These are phyloP conservation scores for Aplocera efformata DNA, from an alignment of 2,888 invertebrate genomes.

Conservation along the genomic window DNA sequence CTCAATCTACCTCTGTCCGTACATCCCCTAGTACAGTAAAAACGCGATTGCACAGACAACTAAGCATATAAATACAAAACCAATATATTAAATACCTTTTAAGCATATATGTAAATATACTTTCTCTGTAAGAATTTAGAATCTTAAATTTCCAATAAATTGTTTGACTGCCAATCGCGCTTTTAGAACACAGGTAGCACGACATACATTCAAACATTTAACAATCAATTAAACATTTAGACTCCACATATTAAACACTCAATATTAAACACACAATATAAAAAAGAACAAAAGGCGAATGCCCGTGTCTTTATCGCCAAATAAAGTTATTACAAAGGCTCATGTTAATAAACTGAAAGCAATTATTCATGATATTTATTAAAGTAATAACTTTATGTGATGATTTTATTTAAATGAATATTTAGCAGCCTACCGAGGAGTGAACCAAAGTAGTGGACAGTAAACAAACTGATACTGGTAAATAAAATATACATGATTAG, in stretches of 20 bases:
- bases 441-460: conserved; percentile 44
- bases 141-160: too few species aligned
- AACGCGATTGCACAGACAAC: conserved; percentile 56
- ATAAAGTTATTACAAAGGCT: conserved; percentile 25
- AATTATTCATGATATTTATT: too few species aligned
- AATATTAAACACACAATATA: conserved; percentile 58
- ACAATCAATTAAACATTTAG: conserved; percentile 53
- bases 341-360: too few species aligned
- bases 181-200: conserved; percentile 41
- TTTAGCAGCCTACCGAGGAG: conserved; percentile 47
- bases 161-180: conserved; percentile 51
- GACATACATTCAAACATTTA: conserved; percentile 57
- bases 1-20: conserved; percentile 60
- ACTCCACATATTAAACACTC: conserved; percentile 47
- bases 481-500: conserved; percentile 40
- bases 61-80: too few species aligned
- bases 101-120: too few species aligned
- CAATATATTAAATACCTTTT: too few species aligned
- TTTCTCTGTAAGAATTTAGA: too few species aligned
- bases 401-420: conserved; percentile 25
- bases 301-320: conserved; percentile 45
- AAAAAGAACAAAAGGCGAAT: conserved; percentile 55
- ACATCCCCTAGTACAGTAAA: conserved; percentile 38
- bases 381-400: conserved; percentile 7
- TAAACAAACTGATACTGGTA: conserved; percentile 45